These are phyloP conservation scores for Zygothrica quintamaculata DNA, from an alignment of 2,888 invertebrate species.

Conservation along the genomic window DNA sequence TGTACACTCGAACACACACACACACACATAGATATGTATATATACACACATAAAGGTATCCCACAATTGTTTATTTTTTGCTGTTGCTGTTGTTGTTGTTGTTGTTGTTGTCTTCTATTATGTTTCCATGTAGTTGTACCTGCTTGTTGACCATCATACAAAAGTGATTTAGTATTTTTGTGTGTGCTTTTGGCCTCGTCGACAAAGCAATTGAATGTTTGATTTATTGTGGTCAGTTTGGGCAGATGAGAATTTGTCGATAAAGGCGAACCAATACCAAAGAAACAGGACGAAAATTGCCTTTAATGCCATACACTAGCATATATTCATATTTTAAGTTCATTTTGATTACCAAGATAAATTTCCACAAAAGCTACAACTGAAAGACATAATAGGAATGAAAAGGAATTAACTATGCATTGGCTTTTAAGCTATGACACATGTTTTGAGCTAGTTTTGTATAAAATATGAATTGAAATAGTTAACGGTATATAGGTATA, in stretches of 20 bases:
- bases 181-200: conserved; percentile 43
- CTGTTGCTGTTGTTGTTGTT: conserved; percentile 2
- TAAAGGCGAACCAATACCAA: conserved; percentile 14
- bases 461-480: too few species aligned
- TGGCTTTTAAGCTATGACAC: too few species aligned
- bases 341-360: too few species aligned
- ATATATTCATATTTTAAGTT: too few species aligned
- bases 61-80: conserved; percentile 42
- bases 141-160: conserved; percentile 36
- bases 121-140: conserved; percentile 13
- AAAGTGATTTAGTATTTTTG: conserved; percentile 53
- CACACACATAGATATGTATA: too few species aligned
- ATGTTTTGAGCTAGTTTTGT: too few species aligned
- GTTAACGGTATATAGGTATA: too few species aligned
- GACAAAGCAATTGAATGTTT: conserved; percentile 67
- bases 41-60: conserved; percentile 3
- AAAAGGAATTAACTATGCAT: too few species aligned
- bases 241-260: conserved; percentile 38
- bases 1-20: too few species aligned
- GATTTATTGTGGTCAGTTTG: conserved; percentile 63
- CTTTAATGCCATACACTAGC: not conserved
- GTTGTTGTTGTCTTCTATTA: conserved; percentile 12
- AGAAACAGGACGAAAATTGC: not conserved
- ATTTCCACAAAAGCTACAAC: too few species aligned
- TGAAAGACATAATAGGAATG: too few species aligned